Evolutionary conservation across 2,113 vertebrate genomes (phyloP).

Genomic region (human (Homo sapiens)): GRCh38 chr2:282501-283000

Average conservation of each 20-base stretch:
- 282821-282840: conserved; percentile 45
- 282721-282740: neutral
- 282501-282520: neutral
- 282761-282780: neutral
- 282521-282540: rapidly evolving
- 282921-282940: neutral
- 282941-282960: conserved; percentile 57
- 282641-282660: neutral
- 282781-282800: conserved; percentile 41
- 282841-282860: conserved; percentile 58
- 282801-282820: neutral
- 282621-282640: neutral
- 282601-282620: neutral
- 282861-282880: conserved; percentile 49
- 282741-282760: neutral
- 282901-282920: neutral
- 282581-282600: neutral
- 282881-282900: neutral
- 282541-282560: rapidly evolving
- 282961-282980: conserved; percentile 28
- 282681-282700: neutral
- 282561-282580: neutral
- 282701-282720: neutral
- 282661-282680: neutral
- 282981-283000: neutral